Percentiles rank a stretch among this genome's conserved stretches.
Conservation (phyloP, 2,888 invertebrate species). For the Aspidiotus rigidus region DNA sequence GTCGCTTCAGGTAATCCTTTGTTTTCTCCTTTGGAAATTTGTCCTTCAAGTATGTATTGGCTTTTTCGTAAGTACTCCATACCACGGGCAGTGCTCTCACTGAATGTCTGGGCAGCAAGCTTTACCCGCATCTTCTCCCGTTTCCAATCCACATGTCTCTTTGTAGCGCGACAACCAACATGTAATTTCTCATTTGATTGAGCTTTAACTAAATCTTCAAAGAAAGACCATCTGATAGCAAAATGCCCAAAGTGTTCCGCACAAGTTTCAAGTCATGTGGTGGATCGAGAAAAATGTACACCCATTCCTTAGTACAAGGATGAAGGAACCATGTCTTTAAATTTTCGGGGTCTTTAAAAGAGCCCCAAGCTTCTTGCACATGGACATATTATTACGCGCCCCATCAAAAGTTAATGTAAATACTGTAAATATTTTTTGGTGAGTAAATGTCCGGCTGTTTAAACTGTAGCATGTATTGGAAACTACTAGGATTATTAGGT, state of each 20-base stretch:
- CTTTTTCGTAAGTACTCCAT: neutral
- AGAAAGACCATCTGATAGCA: neutral
- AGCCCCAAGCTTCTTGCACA: too few species aligned
- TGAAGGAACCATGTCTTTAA: neutral
- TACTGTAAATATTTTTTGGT: too few species aligned
- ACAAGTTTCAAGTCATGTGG: constrained; percentile 9
- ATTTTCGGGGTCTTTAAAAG: neutral
- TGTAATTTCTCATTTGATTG: neutral
- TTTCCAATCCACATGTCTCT: neutral
- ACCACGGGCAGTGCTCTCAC: neutral
- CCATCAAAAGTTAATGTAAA: too few species aligned
- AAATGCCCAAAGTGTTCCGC: constrained; percentile 2
- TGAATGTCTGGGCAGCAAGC: constrained; percentile 6
- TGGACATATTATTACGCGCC: too few species aligned
- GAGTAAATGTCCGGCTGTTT: too few species aligned
- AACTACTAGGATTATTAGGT: too few species aligned
- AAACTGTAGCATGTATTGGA: too few species aligned
- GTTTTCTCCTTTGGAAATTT: too few species aligned
- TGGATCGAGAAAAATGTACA: neutral
- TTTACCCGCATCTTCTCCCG: neutral
- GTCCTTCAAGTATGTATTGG: too few species aligned
- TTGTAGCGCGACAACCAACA: neutral
- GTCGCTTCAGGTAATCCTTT: too few species aligned
- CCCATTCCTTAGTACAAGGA: neutral
- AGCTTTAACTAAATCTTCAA: neutral